These are phyloP conservation scores for Andrena haemorrhoa DNA, from an alignment of 2,888 invertebrate species.

Conservation along the genomic window DNA sequence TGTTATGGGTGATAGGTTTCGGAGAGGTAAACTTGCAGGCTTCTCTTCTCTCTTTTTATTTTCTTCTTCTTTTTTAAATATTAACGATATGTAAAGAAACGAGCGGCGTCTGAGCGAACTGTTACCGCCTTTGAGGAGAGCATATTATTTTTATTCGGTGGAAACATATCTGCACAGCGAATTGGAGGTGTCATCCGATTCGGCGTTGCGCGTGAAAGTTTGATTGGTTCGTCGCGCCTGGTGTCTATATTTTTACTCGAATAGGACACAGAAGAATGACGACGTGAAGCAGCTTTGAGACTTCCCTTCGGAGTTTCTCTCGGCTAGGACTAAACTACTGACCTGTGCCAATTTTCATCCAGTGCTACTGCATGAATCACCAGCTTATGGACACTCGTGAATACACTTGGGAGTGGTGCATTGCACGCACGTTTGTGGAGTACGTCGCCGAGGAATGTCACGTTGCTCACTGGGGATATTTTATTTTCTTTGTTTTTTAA, in stretches of 20 bases:
- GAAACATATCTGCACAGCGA: slow-evolving; percentile 26
- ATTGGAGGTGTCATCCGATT: neutral
- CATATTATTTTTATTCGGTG: slow-evolving; percentile 2
- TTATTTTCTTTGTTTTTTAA: neutral
- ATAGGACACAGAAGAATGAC: neutral
- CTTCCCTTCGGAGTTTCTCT: neutral
- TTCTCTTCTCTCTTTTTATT: neutral
- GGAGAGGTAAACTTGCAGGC: neutral
- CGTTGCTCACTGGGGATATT: slow-evolving; percentile 7
- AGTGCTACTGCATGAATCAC: slow-evolving; percentile 41
- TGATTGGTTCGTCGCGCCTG: slow-evolving; percentile 3
- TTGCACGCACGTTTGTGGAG: neutral
- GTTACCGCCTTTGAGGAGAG: neutral
- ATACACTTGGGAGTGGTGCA: neutral
- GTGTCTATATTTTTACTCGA: neutral
- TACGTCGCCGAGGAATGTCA: neutral
- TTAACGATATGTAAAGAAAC: neutral
- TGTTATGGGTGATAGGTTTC: slow-evolving; percentile 7
- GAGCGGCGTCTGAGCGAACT: slow-evolving; percentile 7
- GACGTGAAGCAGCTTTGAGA: neutral
- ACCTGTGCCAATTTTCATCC: slow-evolving; percentile 47
- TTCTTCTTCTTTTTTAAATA: neutral
- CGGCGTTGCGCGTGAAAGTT: slow-evolving; percentile 5
- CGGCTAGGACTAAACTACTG: slow-evolving; percentile 5
- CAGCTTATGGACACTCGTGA: neutral